These are phyloP conservation scores for Hermetia illucens DNA, from an alignment of 1,140 invertebrate species.

Conservation along the genomic window DNA sequence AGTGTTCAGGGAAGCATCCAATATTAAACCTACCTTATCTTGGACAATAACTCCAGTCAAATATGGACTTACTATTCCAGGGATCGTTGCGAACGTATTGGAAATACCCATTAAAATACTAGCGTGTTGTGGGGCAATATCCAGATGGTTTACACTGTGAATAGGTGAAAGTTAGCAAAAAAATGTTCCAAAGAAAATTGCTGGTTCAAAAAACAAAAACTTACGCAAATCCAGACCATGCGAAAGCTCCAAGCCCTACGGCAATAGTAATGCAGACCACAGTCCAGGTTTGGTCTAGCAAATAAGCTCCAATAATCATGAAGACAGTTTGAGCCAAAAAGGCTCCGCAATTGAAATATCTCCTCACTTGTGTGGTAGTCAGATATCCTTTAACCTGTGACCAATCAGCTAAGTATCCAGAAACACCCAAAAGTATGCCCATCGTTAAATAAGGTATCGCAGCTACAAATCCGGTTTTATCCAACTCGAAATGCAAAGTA, in stretches of 20 bases:
- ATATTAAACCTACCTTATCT: slow-evolving; percentile 39
- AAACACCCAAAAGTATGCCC: slow-evolving; percentile 60
- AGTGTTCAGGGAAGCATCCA: slow-evolving; percentile 1
- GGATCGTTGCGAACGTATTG: slow-evolving; percentile 76
- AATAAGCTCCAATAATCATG: slow-evolving; percentile 62
- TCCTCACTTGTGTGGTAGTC: slow-evolving; percentile 57
- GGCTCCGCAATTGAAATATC: slow-evolving; percentile 60
- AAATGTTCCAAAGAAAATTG: slow-evolving; percentile 3
- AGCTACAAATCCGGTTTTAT: slow-evolving; percentile 64
- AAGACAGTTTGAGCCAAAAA: slow-evolving; percentile 71
- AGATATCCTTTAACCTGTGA: slow-evolving; percentile 45
- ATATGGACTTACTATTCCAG: slow-evolving; percentile 71
- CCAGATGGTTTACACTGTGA: slow-evolving; percentile 68
- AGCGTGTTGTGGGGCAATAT: slow-evolving; percentile 71
- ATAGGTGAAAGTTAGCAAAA: background rate
- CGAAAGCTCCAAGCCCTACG: slow-evolving; percentile 76
- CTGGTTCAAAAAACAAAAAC: slow-evolving; percentile 7
- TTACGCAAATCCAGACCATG: slow-evolving; percentile 75
- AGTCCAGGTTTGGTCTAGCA: slow-evolving; percentile 45
- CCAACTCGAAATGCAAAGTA: slow-evolving; percentile 52
- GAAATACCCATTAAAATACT: slow-evolving; percentile 76
- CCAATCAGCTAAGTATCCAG: slow-evolving; percentile 70
- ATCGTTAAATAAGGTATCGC: slow-evolving; percentile 77
- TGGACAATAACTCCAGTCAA: slow-evolving; percentile 64
- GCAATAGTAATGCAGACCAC: slow-evolving; percentile 67